phyloP scores from a whole-genome alignment of 2,113 vertebrate species.

The Falcunculus frontatus region DNA sequence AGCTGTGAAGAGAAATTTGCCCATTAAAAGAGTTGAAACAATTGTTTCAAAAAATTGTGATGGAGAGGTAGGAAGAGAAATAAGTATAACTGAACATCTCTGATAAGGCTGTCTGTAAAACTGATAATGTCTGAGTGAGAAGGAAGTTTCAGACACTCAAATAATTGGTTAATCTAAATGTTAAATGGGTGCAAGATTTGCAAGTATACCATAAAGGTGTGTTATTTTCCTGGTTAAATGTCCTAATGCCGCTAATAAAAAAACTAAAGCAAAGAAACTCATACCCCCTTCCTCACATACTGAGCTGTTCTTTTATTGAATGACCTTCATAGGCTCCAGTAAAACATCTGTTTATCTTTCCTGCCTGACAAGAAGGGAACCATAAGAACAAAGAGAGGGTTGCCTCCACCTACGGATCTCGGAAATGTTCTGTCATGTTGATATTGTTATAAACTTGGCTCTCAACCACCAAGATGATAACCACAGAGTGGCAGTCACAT shows the following conservation, averaged over 20 bases:
- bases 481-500: not conserved
- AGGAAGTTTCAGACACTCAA: not conserved
- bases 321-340: not conserved
- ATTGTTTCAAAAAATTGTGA: not conserved
- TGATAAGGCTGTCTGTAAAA: not conserved
- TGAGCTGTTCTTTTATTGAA: not conserved
- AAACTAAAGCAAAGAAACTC: not conserved
- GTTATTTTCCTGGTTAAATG: not conserved
- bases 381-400: not conserved
- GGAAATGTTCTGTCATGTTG: not conserved
- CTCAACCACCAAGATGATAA: not conserved
- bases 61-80: not conserved
- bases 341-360: not conserved
- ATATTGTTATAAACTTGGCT: not conserved
- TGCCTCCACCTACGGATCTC: not conserved
- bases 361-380: not conserved
- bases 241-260: not conserved
- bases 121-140: not conserved
- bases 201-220: not conserved
- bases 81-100: not conserved
- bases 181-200: not conserved
- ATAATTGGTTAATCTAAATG: not conserved
- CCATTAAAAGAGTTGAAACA: not conserved
- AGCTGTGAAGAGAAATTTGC: not conserved
- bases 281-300: not conserved